Conservation (phyloP, 2,797 vertebrate species). For the Clamator glandarius region DNA sequence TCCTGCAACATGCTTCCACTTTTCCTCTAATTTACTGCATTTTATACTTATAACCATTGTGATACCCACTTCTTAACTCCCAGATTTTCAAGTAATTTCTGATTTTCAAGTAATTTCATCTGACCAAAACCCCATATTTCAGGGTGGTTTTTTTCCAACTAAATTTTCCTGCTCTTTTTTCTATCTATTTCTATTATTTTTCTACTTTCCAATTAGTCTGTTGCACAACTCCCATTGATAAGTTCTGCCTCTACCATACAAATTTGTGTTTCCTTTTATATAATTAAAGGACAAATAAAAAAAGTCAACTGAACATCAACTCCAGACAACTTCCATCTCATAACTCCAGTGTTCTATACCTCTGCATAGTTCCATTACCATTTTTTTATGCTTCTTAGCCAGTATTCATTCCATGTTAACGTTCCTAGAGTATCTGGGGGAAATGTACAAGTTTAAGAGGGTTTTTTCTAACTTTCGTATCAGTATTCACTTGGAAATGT, state of each 20-base stretch:
- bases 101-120: not conserved
- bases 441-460: not conserved
- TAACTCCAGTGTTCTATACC: not conserved
- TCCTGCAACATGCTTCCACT: not conserved
- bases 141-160: not conserved
- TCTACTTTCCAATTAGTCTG: not conserved
- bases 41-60: not conserved
- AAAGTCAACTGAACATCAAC: rapidly evolving
- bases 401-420: not conserved
- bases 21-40: not conserved
- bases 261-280: not conserved
- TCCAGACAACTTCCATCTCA: not conserved
- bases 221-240: not conserved
- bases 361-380: rapidly evolving
- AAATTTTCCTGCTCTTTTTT: not conserved
- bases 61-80: not conserved
- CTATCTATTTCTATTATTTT: not conserved
- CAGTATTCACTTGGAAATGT: not conserved
- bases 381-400: not conserved
- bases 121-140: not conserved
- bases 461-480: not conserved
- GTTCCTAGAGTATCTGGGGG: not conserved
- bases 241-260: not conserved
- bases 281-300: not conserved
- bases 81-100: not conserved